A percentile compares a stretch with the other conserved stretches of the same genome.
Conservation (phyloP, 2,797 vertebrate genomes). For the Halcyon smyrnensis region DNA sequence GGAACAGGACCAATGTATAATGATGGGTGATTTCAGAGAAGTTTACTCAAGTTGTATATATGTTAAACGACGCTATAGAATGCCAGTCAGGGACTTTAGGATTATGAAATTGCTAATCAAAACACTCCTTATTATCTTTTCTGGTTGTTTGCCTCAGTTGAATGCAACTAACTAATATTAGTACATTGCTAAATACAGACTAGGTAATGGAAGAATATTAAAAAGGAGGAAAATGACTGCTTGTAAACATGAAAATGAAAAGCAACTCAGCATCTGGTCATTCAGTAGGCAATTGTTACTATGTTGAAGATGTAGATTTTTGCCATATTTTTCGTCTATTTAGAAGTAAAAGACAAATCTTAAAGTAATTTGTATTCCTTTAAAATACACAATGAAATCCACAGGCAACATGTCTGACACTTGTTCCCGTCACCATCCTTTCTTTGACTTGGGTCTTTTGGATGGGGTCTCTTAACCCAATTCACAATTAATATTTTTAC, state of each 20-base stretch:
- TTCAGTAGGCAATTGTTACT: background rate
- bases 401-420: background rate
- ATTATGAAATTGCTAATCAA: background rate
- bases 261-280: background rate
- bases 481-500: background rate
- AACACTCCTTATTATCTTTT: background rate
- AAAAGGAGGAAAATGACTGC: background rate
- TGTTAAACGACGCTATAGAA: background rate
- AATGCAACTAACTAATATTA: background rate
- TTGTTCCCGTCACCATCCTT: background rate
- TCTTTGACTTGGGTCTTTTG: background rate
- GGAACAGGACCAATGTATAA: background rate
- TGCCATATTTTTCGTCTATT: background rate
- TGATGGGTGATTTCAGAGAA: background rate
- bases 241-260: background rate
- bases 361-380: background rate
- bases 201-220: background rate
- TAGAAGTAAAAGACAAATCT: background rate
- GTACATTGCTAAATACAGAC: background rate
- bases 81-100: background rate
- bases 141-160: background rate
- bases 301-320: background rate
- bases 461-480: background rate
- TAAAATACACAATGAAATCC: background rate
- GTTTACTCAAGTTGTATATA: background rate